phyloP scores from a whole-genome alignment of 64 coral and sea anemone genomes.

The Anthopleura sola region DNA sequence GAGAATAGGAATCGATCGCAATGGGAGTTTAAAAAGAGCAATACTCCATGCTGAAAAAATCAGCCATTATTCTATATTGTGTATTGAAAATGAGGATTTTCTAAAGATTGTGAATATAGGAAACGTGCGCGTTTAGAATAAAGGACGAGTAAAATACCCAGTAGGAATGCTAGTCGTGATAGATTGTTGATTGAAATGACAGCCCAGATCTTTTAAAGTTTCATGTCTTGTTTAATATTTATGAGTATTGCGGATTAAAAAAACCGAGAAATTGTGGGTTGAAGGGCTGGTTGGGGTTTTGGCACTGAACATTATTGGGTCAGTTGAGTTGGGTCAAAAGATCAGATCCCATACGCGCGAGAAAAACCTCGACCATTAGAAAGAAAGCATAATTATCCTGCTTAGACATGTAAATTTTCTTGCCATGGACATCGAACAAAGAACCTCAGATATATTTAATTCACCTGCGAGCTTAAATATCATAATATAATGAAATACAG shows the following conservation, averaged over 20 bases:
- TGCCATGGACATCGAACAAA: neutral
- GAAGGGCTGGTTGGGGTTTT: neutral
- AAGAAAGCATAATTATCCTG: neutral
- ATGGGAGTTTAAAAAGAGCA: slow-evolving; percentile 1
- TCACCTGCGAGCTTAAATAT: neutral
- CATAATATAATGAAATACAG: no score
- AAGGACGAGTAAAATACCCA: neutral
- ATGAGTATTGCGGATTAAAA: neutral
- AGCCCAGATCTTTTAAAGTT: neutral
- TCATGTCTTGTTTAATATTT: neutral
- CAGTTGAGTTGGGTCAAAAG: neutral
- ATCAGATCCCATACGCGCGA: neutral
- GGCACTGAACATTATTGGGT: neutral
- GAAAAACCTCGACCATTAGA: neutral
- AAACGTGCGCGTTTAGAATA: neutral
- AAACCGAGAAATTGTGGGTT: neutral
- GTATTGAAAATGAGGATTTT: neutral
- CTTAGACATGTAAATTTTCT: neutral
- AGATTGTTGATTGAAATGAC: neutral
- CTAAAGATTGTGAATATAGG: neutral
- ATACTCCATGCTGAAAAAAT: neutral
- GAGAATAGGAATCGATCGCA: neutral
- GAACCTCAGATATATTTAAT: neutral
- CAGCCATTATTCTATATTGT: neutral
- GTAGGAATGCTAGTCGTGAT: neutral